Evolutionary conservation across 2,888 invertebrate genomes (phyloP).

Genomic region (Harmothoe impar): DNA sequence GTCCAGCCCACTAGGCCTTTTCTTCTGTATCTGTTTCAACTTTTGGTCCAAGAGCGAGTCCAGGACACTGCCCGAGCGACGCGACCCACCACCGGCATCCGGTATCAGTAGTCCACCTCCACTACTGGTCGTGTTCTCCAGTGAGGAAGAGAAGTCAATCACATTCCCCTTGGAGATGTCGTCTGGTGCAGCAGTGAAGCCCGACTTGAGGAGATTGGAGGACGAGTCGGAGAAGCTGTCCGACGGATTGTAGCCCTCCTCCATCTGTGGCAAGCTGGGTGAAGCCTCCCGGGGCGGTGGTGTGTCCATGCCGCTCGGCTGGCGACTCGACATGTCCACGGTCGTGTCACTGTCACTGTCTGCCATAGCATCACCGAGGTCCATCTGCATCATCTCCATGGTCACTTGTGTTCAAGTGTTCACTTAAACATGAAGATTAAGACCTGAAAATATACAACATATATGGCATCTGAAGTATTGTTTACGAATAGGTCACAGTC

Average conservation of each 20-base stretch:
- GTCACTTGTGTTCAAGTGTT: background rate
- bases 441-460: slow-evolving; percentile 38
- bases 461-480: background rate
- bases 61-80: slow-evolving; percentile 31
- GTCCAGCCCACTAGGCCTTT: background rate
- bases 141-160: slow-evolving; percentile 45
- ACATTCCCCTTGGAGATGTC: slow-evolving; percentile 45
- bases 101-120: slow-evolving; percentile 30
- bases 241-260: slow-evolving; percentile 45
- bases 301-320: slow-evolving; percentile 55
- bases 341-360: slow-evolving; percentile 56
- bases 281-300: slow-evolving; percentile 51
- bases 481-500: too few species aligned
- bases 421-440: slow-evolving; percentile 8
- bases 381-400: slow-evolving; percentile 62
- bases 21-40: slow-evolving; percentile 16
- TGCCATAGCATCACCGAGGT: slow-evolving; percentile 52
- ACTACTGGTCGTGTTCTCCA: slow-evolving; percentile 20
- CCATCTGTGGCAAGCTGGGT: slow-evolving; percentile 57
- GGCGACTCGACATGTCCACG: slow-evolving; percentile 39
- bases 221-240: slow-evolving; percentile 52
- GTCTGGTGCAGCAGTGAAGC: slow-evolving; percentile 16
- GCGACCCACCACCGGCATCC: background rate
- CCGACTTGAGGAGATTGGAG: slow-evolving; percentile 41
- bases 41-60: slow-evolving; percentile 57